Evolutionary conservation across 1,140 invertebrate genomes (phyloP), one percentile per base, ranked within the genome.

Genomic region (Drosophila nannoptera): DNA sequence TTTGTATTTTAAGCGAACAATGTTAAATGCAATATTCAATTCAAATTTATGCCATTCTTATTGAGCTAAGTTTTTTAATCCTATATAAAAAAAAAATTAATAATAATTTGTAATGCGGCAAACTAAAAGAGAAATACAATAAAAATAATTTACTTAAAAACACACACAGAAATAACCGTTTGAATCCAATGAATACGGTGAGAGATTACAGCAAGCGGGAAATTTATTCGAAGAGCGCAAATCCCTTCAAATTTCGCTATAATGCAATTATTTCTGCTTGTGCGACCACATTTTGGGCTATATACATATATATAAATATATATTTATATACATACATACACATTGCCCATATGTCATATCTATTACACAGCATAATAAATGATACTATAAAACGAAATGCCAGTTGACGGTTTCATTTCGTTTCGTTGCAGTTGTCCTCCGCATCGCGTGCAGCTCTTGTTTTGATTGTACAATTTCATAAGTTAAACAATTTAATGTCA

Each of bases 11-110:
- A 84, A 84, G 78, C 76, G 48, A 69, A 66, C 78, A 78, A 84
- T 84, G 80, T 78, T 75, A 78, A 84, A 55, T 69, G 67, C 72
- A 82, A 84, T 82, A 73, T 75, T 84, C 74, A 82, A 69, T 82
- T 82, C 71, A 62, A 71, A 83, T 67, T 68, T 61, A 73, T 68
- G 64, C 62, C 73, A 62, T 70, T 73, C 76, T 83, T 65, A 72
- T 56, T 60, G 61, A 68, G 64, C 61, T 71, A 68, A 67, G 76
- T 72, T 73, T 70, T 78, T 64, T 67, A 67, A 76, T 43, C 70
- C 64, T 66, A 69, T 59, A 56, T 36, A 66, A 63, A 48, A 54
- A 46, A 4, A 50, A 49, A 40, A 31, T 43, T 1, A 52, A 46
- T n/a, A 60, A 22, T 22, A 63, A 42, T 35, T 66, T 71, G 54